Evolutionary conservation across 92 coral and sea anemone genomes (phyloP), one percentile per base, ranked within the genome.

Genomic region (Galaxea fascicularis): DNA sequence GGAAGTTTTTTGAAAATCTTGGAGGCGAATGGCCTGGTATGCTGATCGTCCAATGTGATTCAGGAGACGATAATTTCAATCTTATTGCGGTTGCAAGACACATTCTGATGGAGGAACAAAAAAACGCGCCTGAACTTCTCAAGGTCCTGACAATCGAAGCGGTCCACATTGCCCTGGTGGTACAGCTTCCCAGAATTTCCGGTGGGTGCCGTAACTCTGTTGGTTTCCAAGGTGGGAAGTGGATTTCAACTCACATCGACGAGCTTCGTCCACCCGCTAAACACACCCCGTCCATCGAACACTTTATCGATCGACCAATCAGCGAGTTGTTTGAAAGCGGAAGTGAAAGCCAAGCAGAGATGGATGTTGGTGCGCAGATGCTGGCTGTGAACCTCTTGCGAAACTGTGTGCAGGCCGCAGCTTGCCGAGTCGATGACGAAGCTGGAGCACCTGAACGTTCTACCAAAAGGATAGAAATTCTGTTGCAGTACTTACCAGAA

Each of bases 41-140:
- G 72, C 91, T 95, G 46, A 78, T 95, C 10, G 95, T 95, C 35
- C 98, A 95, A 74, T 95, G 95, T 59, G 93, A 90, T 44, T 82
- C 95, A 20, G 94, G 98, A 29, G 95, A 95, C 47, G 89, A 69
- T 44, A 92, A 90, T 77, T 86, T 90, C 88, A 95, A 90, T 74
- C 83, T 95, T 67, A 88, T 94, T 27, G 95, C 98, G 21, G 91
- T 95, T 56, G 91, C 94, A 65, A 83, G 98, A 31, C 92, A 95
- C 21, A 87, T 95, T 80, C 92, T 95, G 15, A 79, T 88, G 73
- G 95, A 90, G 29, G 90, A 88, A 27, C 90, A 91, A 18, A 68
- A 63, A 4, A 86, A 92, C 59, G 74, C 90, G 10, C 80, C 87
- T 8, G 95, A 92, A 30, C 65, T 85, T 65, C 76, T 92, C 22